These are phyloP conservation scores for Thamnophis sirtalis DNA, from an alignment of 2,113 vertebrate genomes.

Conservation along the genomic window DNA sequence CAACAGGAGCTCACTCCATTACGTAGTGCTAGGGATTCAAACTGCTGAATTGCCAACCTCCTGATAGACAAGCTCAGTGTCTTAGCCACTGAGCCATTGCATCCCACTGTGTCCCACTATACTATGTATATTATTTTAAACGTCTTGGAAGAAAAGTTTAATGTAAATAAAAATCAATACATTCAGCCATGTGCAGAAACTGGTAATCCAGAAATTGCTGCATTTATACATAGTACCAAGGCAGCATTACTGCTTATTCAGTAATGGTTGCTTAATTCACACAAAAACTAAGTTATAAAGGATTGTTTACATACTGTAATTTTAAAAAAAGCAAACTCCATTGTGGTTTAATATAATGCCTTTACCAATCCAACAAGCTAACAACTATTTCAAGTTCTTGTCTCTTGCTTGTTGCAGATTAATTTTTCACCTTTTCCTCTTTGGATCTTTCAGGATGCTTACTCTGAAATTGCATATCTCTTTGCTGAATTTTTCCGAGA, in stretches of 20 bases:
- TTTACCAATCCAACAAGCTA: not conserved
- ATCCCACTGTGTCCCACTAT: no score
- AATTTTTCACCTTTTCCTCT: not conserved
- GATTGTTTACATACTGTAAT: not conserved
- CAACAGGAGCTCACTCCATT: no score
- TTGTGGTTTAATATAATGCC: not conserved
- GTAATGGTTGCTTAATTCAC: not conserved
- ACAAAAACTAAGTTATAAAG: not conserved
- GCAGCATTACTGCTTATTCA: not conserved
- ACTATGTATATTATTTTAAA: not conserved
- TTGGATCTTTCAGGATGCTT: conserved; percentile 81
- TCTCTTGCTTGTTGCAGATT: conserved; percentile 13
- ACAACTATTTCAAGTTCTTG: not conserved
- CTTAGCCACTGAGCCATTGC: no score
- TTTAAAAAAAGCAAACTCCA: not conserved
- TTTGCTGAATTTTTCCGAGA: conserved; percentile 98
- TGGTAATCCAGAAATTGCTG: not conserved
- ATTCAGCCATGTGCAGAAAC: not conserved
- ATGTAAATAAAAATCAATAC: not conserved
- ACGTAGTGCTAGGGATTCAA: no score
- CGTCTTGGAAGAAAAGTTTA: not conserved
- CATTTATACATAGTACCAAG: not conserved
- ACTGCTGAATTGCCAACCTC: no score
- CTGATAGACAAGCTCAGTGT: no score
- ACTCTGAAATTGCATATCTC: conserved; percentile 98